These are phyloP conservation scores for Axinella damicornis DNA, from an alignment of 37 sponge, comb jelly and placozoan species.

Conservation along the genomic window DNA sequence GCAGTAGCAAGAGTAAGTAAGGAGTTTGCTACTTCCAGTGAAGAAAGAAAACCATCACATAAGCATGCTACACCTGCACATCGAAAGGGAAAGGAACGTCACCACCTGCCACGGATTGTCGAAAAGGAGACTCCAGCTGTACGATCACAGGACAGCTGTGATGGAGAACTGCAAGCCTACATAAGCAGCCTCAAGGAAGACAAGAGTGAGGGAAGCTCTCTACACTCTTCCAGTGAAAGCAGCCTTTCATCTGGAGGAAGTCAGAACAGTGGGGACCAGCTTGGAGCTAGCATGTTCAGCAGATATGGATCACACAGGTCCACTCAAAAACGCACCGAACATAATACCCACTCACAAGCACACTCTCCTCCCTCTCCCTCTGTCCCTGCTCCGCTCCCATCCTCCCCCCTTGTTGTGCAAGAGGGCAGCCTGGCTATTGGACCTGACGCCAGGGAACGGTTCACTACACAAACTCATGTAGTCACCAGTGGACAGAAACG, in stretches of 20 bases:
- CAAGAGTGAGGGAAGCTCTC: neutral
- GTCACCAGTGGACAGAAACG: neutral
- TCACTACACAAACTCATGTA: slow-evolving; percentile 2
- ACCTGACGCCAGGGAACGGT: slow-evolving; percentile 57
- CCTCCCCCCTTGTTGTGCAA: neutral
- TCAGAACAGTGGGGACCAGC: slow-evolving; percentile 11
- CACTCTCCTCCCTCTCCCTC: neutral
- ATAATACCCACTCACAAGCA: neutral
- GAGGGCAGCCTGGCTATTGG: slow-evolving; percentile 82
- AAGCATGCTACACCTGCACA: neutral
- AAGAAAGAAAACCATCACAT: neutral
- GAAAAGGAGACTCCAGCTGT: neutral
- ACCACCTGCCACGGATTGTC: too few species aligned
- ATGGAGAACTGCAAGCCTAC: slow-evolving; percentile 21
- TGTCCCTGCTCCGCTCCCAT: neutral
- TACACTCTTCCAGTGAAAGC: slow-evolving; percentile 12
- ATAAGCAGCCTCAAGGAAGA: slow-evolving; percentile 3
- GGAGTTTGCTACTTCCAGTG: neutral
- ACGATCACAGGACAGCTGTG: neutral
- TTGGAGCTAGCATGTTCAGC: slow-evolving; percentile 53
- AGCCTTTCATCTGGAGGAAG: neutral
- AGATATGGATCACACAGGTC: slow-evolving; percentile 14
- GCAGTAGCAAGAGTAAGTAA: too few species aligned
- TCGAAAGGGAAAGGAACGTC: too few species aligned
- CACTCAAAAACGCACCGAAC: neutral